Conservation (phyloP, 2,888 invertebrate genomes). For the Belgica antarctica region DNA sequence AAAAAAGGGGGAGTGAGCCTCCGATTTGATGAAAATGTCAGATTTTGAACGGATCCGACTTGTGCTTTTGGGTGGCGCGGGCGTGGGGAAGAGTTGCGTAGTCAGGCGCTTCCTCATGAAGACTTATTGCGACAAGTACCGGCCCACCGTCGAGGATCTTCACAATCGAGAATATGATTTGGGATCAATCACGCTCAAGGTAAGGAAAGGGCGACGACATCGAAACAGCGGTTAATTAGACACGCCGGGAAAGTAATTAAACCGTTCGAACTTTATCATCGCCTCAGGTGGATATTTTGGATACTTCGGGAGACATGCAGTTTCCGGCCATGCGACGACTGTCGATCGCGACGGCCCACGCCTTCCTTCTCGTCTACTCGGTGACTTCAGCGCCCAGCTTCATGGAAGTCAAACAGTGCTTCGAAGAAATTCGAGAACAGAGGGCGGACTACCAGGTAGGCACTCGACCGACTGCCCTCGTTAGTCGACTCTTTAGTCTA, state of each 20-base stretch:
- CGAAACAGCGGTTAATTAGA: no score
- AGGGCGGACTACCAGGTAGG: slow-evolving; percentile 67
- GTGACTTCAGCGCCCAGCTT: slow-evolving; percentile 73
- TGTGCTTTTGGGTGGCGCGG: slow-evolving; percentile 77
- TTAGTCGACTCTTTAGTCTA: background rate
- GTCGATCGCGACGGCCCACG: slow-evolving; percentile 83
- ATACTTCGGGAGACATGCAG: slow-evolving; percentile 81
- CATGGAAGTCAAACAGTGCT: slow-evolving; percentile 69
- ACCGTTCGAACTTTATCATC: background rate
- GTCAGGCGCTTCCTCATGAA: slow-evolving; percentile 76
- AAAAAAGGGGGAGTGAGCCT: no score
- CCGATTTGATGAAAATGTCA: slow-evolving; percentile 57
- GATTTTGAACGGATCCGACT: slow-evolving; percentile 77
- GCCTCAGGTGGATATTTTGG: slow-evolving; percentile 68
- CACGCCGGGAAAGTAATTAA: background rate
- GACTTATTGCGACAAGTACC: slow-evolving; percentile 76
- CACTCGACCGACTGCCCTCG: background rate
- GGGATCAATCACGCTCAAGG: slow-evolving; percentile 71
- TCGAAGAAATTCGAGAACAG: slow-evolving; percentile 79
- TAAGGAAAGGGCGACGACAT: slow-evolving; percentile 53
- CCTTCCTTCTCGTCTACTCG: slow-evolving; percentile 82
- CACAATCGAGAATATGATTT: slow-evolving; percentile 81
- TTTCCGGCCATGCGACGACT: slow-evolving; percentile 88
- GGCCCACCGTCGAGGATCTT: slow-evolving; percentile 83
- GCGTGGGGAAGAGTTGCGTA: slow-evolving; percentile 83